phyloP scores from a whole-genome alignment of 2,113 vertebrate species.

The Callaeas wilsoni region DNA sequence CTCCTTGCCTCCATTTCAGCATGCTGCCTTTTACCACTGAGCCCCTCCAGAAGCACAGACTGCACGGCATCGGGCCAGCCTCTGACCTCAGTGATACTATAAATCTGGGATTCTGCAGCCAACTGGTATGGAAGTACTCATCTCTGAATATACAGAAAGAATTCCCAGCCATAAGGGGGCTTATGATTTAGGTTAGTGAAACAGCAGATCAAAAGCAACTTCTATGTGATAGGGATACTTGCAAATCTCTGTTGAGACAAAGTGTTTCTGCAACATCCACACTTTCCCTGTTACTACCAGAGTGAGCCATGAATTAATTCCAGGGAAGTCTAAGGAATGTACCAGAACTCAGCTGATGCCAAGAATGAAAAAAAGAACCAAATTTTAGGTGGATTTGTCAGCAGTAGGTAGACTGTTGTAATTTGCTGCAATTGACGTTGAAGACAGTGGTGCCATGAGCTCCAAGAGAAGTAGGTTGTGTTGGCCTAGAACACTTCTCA shows the following conservation, averaged over 20 bases:
- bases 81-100: conserved; percentile 5
- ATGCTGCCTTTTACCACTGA: neutral
- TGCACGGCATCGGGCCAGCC: neutral
- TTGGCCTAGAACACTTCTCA: neutral
- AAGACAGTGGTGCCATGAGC: neutral
- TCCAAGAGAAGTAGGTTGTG: neutral
- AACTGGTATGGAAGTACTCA: neutral
- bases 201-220: neutral
- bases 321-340: neutral
- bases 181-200: neutral
- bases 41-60: neutral
- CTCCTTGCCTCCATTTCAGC: neutral
- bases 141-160: neutral
- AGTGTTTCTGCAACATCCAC: neutral
- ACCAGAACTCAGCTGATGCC: neutral
- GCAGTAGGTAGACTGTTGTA: neutral
- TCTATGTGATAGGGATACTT: neutral
- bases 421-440: neutral
- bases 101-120: neutral
- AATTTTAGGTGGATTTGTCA: neutral
- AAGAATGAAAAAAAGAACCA: neutral
- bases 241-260: neutral
- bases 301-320: neutral
- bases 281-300: neutral
- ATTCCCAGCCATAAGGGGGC: neutral